Evolutionary conservation across 35 echinoderm and acorn worm species (phyloP).

Genomic region (Antedon bifida): DNA sequence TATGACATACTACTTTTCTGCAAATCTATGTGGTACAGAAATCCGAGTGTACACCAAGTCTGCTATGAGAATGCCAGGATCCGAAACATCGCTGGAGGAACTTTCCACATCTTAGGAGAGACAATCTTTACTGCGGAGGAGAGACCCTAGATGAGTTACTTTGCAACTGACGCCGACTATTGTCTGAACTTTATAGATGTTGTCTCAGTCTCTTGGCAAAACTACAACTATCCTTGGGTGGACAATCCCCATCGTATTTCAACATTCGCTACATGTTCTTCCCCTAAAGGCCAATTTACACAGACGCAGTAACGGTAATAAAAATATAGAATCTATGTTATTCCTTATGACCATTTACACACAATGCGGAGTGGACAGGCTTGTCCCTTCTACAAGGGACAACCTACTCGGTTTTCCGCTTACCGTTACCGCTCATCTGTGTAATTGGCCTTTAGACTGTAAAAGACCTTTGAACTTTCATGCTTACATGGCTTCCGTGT

Average conservation of each 20-base stretch:
- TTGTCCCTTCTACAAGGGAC: no score
- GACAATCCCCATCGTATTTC: conserved; percentile 8
- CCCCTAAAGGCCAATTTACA: not conserved
- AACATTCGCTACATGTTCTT: conserved; percentile 10
- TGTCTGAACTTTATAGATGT: not conserved
- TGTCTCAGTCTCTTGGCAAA: not conserved
- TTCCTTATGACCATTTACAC: no score
- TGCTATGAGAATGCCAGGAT: conserved; percentile 15
- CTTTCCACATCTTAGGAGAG: not conserved
- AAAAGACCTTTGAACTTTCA: not conserved
- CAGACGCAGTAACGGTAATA: no score
- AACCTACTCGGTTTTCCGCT: no score
- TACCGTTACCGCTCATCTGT: no score
- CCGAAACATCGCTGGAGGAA: conserved; percentile 8
- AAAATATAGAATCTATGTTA: no score
- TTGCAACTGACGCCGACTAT: not conserved
- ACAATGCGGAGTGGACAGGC: no score
- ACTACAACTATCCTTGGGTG: not conserved
- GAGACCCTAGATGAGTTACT: not conserved
- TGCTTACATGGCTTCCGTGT: not conserved
- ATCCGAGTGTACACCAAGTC: not conserved
- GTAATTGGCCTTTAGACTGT: no score
- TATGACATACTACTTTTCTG: conserved; percentile 12
- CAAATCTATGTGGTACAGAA: not conserved
- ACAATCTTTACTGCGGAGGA: not conserved